Evolutionary conservation across 2,888 invertebrate genomes (phyloP).

Genomic region (Lucinisca nassula): DNA sequence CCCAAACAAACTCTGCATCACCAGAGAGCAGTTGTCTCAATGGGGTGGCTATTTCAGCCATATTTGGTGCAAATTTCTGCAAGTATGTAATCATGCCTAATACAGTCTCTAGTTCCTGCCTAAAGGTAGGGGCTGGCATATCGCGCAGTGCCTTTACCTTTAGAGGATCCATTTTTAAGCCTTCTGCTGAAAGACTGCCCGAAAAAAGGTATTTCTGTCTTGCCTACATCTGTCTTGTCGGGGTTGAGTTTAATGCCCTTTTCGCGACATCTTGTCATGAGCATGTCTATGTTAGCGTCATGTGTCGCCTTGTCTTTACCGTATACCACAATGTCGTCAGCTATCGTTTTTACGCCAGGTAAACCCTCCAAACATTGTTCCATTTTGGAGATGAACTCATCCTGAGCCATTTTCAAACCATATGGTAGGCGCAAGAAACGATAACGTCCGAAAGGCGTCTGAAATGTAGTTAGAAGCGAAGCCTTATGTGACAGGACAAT

Average conservation of each 20-base stretch:
- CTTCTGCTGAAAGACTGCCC: constrained; percentile 61
- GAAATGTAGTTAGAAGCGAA: constrained; percentile 35
- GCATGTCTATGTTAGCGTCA: constrained; percentile 47
- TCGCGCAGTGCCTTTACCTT: constrained; percentile 60
- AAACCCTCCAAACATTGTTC: background rate
- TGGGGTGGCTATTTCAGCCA: constrained; percentile 61
- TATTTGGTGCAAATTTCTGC: constrained; percentile 57
- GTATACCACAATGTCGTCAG: constrained; percentile 19
- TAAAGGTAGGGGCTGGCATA: constrained; percentile 60
- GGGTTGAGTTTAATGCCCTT: constrained; percentile 62
- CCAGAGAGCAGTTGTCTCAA: constrained; percentile 53
- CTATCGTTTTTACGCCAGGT: constrained; percentile 17
- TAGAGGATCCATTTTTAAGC: constrained; percentile 48
- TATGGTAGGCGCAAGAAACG: constrained; percentile 18
- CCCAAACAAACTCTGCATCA: constrained; percentile 39
- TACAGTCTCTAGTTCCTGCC: constrained; percentile 23
- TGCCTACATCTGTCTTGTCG: constrained; percentile 41
- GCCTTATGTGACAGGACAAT: constrained; percentile 7
- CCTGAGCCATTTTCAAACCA: too few species aligned
- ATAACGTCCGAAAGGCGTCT: constrained; percentile 32
- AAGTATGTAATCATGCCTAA: constrained; percentile 68
- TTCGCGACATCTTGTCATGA: constrained; percentile 53
- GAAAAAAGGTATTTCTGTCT: constrained; percentile 56
- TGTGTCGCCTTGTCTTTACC: constrained; percentile 49
- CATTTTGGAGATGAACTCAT: constrained; percentile 37